Base-by-base conservation (phyloP, 2,888 invertebrate species). In the Dynastes tityus region DNA sequence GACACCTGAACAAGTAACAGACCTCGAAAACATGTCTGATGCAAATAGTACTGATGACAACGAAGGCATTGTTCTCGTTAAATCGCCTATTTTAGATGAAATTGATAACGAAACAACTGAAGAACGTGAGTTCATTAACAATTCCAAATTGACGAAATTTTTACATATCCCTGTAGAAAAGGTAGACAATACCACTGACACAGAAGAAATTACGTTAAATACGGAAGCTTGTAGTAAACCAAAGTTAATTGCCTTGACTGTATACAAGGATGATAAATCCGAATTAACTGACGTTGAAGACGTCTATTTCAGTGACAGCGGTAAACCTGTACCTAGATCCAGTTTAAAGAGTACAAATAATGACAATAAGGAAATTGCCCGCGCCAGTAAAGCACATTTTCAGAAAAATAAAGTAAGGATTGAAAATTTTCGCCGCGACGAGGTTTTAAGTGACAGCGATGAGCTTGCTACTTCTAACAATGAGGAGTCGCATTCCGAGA, bases 271-370 rank as follows among this genome's bases (percentile, higher is more conserved):
- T 22, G 74, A 73, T 32, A 71, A 64, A 78, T 45, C 68, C 29
- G 77, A 75, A 6, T 49, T 77, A 1, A 91, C 90, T 5, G 91
- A 91, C 81, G 89, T 89, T 2, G 91, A 91, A 83, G 91, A 91
- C 80, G 85, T 84, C 4, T 80, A 80, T 58, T 77, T 82, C 11
- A 82, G 81, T 37, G 80, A 80, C 58, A 55, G 37, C 40, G 67
- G 80, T 65, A 49, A 79, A 78, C 2, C 53, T 11, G 2, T 11
- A 45, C 22, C 5, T 3, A 68, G 37, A 61, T 67, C 55, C 1
- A 58, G 13, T 65, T 67, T 45, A 32, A 67, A 32, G 32, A 32
- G 13, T 32, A 11, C 3, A 63, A 63, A 32, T 63, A 32, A 32
- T 11, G 63, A 13, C 11, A n/a, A 55, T 22, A 22, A 13, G 32